Base-by-base conservation (phyloP, 2,888 invertebrate genomes). In the Drosophila gaucha region DNA sequence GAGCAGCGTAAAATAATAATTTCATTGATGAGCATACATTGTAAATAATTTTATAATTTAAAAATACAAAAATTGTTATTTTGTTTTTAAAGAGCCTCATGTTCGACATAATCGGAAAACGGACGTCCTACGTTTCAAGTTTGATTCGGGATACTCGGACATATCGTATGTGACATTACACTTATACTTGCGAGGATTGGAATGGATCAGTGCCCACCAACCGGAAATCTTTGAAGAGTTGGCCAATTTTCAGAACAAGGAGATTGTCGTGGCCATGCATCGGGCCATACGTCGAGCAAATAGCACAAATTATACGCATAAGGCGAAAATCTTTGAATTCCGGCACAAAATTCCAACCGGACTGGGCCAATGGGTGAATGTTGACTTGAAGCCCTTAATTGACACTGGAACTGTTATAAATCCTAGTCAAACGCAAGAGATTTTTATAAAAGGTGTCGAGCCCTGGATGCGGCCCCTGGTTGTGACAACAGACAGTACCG, bases 351-450 rank as follows among this genome's bases (percentile, higher is more conserved):
- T 92, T 71, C 91, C 92, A 2, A 67, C 73, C 1, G 91, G 90
- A 3, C 64, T 78, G 24, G 92, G 92, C 0, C 78, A 89, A 54
- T 97, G 96, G 96, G 92, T 96, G 70, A 94, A 94, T 78, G 92
- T 97, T 49, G 96, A 97, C 84, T 93, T 97, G 6, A 94, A 95
- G 41, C 94, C 94, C 43, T 94, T 96, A 92, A 95, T 96, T 31
- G 93, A 94, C 46, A n/a, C 64, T 6, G 77, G 20, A 31, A 95
- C 95, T 3, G 20, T 35, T 10, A 33, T 52, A 30, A 51, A 33
- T 2, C 38, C 51, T 4, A 93, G 94, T 58, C 95, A 95, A 82
- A 96, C 95, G 89, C 94, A 95, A 80, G 96, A 96, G 36, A 94
- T 97, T 82, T 94, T 96, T 20, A 93, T 97, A 76, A 95, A 95